phyloP scores from a whole-genome alignment of 1,140 invertebrate species.

The Campoletis sonorensis region DNA sequence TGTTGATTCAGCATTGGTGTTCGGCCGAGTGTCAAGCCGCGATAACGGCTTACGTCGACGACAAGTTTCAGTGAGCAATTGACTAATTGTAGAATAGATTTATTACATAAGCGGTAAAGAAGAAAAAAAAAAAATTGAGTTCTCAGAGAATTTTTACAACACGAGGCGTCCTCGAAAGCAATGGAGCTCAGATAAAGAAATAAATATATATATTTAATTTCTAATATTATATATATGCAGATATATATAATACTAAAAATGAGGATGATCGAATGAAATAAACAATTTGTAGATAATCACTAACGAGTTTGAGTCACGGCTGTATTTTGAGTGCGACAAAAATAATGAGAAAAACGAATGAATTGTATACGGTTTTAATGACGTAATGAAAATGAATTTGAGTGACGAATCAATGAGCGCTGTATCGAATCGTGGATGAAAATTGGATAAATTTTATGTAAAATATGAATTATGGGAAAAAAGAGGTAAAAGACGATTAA shows the following conservation, averaged over 20 bases:
- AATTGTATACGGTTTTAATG: background rate
- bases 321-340: background rate
- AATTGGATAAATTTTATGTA: background rate
- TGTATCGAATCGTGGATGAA: background rate
- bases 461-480: background rate
- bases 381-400: slow-evolving; percentile 4
- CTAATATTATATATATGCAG: no score
- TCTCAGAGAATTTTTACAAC: background rate
- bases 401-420: background rate
- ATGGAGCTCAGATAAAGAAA: background rate
- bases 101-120: background rate
- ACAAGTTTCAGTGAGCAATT: slow-evolving; percentile 65
- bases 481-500: background rate
- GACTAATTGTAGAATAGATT: slow-evolving; percentile 7
- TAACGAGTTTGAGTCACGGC: background rate
- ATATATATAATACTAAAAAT: no score
- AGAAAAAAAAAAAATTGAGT: background rate
- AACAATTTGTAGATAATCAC: slow-evolving; percentile 4
- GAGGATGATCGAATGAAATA: background rate
- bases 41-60: slow-evolving; percentile 72
- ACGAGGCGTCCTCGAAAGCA: background rate
- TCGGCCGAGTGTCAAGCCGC: slow-evolving; percentile 79
- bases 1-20: slow-evolving; percentile 82
- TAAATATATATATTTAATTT: no score
- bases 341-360: background rate